These are phyloP conservation scores for Psittacus erithacus DNA, from an alignment of 2,113 vertebrate species.

Conservation along the genomic window DNA sequence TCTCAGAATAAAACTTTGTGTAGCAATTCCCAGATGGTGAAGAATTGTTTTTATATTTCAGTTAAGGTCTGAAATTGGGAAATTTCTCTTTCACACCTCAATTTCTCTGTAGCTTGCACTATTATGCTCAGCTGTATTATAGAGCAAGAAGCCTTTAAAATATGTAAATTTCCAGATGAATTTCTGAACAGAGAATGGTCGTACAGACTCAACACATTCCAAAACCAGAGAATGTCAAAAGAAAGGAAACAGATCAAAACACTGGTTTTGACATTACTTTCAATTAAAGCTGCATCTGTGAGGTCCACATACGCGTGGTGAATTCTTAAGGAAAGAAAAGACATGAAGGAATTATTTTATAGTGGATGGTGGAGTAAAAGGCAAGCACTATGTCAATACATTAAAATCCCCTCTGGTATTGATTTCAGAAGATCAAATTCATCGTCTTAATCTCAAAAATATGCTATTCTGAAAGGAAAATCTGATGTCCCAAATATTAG, in stretches of 20 bases:
- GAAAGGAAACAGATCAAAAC: conserved; percentile 66
- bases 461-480: conserved; percentile 6
- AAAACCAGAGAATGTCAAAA: conserved; percentile 64
- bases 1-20: conserved; percentile 12
- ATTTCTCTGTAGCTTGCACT: conserved; percentile 58
- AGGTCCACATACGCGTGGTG: conserved; percentile 66
- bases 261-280: conserved; percentile 68
- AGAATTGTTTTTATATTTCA: conserved; percentile 60
- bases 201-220: conserved; percentile 58
- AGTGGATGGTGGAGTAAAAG: conserved; percentile 52
- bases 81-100: conserved; percentile 53
- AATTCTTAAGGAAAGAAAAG: conserved; percentile 63
- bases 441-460: not conserved
- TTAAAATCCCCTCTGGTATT: conserved; percentile 32
- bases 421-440: conserved; percentile 7
- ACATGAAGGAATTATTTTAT: conserved; percentile 55
- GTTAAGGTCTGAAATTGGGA: conserved; percentile 49
- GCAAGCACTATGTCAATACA: conserved; percentile 11
- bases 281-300: conserved; percentile 72
- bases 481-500: conserved; percentile 1
- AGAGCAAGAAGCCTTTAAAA: conserved; percentile 51
- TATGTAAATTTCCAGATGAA: conserved; percentile 59
- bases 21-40: conserved; percentile 38
- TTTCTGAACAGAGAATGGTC: conserved; percentile 49
- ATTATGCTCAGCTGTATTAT: conserved; percentile 49